Evolutionary conservation across 2,888 invertebrate genomes (phyloP), one percentile per base, ranked within the genome.

Genomic region (Rhamnusium bicolor): DNA sequence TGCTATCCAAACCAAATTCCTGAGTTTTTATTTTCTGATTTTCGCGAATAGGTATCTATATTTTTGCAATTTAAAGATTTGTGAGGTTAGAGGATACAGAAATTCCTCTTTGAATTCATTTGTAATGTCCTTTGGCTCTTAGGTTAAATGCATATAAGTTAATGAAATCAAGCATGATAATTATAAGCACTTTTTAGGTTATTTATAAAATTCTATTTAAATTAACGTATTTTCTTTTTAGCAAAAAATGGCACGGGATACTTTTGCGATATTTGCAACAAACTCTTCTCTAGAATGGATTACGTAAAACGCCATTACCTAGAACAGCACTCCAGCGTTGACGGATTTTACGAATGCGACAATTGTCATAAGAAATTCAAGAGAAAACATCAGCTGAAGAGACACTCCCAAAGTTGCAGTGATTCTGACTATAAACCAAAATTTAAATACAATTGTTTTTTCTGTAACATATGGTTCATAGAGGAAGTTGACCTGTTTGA

Each of bases 221-320:
- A n/a, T 61, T 66, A 32, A 66, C 12, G 32, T 56, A 14, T n/a
- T 16, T 27, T 27, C 27, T 65, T 54, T 63, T 72, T 68, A 67
- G 51, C 47, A 14, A 67, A 61, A 16, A 72, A 60, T 16, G 62
- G 58, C 18, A 32, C 54, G 0, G 75, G 76, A 8, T 73, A 76
- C 63, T 46, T 56, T 54, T 81, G 81, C 66, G 69, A 76, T 7
- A 65, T 69, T 6, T 82, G 82, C 71, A 69, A 73, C 14, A 81
- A 79, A 60, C 74, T 77, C 19, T 82, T 81, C 60, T 77, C 77
- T 47, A 63, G 81, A 21, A 78, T 79, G 53, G 82, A 83, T 63
- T 83, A 85, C 66, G 80, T 79, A 0, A 79, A 75, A 32, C 58
- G 80, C 1, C 81, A 81, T 49, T 79, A 75, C 46, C 46, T 78